phyloP scores from a whole-genome alignment of 2,113 vertebrate genomes.

The Aphyosemion australe region DNA sequence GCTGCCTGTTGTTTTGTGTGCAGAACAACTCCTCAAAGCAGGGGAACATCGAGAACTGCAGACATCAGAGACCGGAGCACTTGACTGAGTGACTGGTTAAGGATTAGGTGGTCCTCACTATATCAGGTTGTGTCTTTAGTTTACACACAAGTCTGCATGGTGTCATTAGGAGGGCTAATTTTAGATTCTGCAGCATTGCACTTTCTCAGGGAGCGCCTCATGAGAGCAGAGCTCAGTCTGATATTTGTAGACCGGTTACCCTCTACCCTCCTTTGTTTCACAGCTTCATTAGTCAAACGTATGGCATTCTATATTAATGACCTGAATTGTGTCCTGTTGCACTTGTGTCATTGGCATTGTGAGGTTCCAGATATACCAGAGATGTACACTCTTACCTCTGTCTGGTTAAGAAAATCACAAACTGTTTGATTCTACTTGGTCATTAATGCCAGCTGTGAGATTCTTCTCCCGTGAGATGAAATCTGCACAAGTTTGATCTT shows the following conservation, averaged over 20 bases:
- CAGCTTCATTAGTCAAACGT: neutral
- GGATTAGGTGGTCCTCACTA: constrained; percentile 66
- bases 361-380: neutral
- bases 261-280: neutral
- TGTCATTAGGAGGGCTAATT: constrained; percentile 70
- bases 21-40: too few species aligned
- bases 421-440: too few species aligned
- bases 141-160: constrained; percentile 70
- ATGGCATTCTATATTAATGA: neutral
- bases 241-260: neutral
- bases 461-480: too few species aligned
- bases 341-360: neutral
- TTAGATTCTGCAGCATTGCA: constrained; percentile 70
- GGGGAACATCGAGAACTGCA: constrained; percentile 8
- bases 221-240: constrained; percentile 13
- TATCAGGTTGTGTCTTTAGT: constrained; percentile 73
- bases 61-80: constrained; percentile 14
- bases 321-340: neutral
- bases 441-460: too few species aligned
- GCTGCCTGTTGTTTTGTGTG: too few species aligned
- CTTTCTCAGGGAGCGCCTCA: constrained; percentile 43
- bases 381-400: too few species aligned
- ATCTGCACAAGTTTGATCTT: too few species aligned
- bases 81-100: constrained; percentile 56
- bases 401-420: too few species aligned